Evolutionary conservation across 2,113 vertebrate species (phyloP).

Genomic region (Morone saxatilis): DNA sequence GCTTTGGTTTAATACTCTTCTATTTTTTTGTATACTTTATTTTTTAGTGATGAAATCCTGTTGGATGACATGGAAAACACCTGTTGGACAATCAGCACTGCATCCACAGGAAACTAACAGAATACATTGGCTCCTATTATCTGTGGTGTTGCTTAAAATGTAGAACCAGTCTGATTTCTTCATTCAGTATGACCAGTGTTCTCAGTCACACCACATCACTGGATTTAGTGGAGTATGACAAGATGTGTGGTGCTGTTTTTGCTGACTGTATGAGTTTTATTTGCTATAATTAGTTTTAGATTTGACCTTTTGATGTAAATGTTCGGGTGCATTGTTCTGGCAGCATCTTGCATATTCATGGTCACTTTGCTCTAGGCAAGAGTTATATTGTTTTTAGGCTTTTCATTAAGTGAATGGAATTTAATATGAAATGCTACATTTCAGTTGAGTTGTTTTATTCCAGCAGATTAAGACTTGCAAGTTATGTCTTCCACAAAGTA

Average conservation of each 20-base stretch:
- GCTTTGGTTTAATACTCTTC: conserved; percentile 28
- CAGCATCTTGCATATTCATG: conserved; percentile 14
- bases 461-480: conserved; percentile 11
- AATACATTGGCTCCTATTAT: not conserved
- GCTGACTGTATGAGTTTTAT: conserved; percentile 27
- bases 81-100: conserved; percentile 64
- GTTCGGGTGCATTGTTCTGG: conserved; percentile 2
- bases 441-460: conserved; percentile 27
- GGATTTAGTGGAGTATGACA: not conserved
- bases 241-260: not conserved
- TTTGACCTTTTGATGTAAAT: conserved; percentile 41
- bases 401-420: conserved; percentile 29
- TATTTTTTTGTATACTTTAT: conserved; percentile 32
- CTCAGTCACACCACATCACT: not conserved
- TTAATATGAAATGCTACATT: conserved; percentile 44
- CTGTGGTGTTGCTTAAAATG: not conserved
- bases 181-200: not conserved
- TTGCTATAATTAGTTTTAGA: conserved; percentile 51
- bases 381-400: conserved; percentile 17
- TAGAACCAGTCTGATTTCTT: not conserved
- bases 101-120: conserved; percentile 22
- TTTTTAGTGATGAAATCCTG: conserved; percentile 24
- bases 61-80: conserved; percentile 20
- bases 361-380: conserved; percentile 58
- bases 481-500: not conserved